Evolutionary conservation across 2,888 invertebrate genomes (phyloP), one percentile per base, ranked within the genome.

Genomic region (Nomada lathburiana): DNA sequence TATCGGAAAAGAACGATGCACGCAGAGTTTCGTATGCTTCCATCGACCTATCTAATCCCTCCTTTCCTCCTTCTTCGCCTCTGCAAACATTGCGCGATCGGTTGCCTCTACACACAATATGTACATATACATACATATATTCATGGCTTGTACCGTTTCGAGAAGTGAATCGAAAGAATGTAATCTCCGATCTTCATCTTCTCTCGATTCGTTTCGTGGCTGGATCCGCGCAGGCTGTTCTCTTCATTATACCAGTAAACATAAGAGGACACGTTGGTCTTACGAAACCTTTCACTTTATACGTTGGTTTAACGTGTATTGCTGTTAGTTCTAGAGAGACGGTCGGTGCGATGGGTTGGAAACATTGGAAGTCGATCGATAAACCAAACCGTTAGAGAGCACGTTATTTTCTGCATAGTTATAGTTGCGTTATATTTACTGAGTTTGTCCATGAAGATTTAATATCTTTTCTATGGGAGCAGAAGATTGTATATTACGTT

Each of bases 151-250:
- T 55, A 76, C 80, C 76, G 72, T 80, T 80, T 71, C 67, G 42
- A 77, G 77, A 72, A 72, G 50, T 57, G 55, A 80, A 71, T 71
- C 76, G 80, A 71, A 80, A 80, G 80, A 76, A 80, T 70, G 71
- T 76, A 71, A 76, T 76, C 80, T 71, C 55, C 60, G 62, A 76
- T 80, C 71, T 67, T 76, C 65, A 70, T 76, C 76, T 23, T 55
- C 42, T 62, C 50, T 9, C 42, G 80, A 80, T 76, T 26, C 55
- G 80, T 76, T 71, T 50, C 59, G 23, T 53, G 29, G 53, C 11
- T 55, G 47, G 47, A 4, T 20, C 18, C 55, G 2, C n/a, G n/a
- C 50, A 10, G 29, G 63, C 13, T 80, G 50, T 50, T 80, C 76
- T 80, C 76, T 62, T 80, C 67, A 67, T 80, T 71, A 67, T 62